Evolutionary conservation across 1,140 invertebrate species (phyloP).

Genomic region (Cotesia glomerata): DNA sequence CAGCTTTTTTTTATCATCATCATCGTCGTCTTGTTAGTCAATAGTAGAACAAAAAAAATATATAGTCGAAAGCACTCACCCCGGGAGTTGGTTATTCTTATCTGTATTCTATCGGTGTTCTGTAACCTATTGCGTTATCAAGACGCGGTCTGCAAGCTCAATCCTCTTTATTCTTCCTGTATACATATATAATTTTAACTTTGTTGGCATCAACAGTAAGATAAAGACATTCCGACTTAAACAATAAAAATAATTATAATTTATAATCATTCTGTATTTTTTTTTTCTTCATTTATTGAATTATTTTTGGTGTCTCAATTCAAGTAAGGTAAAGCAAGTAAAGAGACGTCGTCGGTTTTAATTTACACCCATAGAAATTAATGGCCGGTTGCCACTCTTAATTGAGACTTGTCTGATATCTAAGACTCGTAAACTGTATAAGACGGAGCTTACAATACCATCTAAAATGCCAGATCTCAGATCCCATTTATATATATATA

Average conservation of each 20-base stretch:
- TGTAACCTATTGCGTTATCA: constrained; percentile 61
- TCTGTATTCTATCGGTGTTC: constrained; percentile 57
- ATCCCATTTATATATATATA: too few relatives aligned
- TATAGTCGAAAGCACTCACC: constrained; percentile 21
- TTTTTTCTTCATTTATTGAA: background rate
- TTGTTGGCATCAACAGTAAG: too few relatives aligned
- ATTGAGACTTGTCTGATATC: constrained; percentile 43
- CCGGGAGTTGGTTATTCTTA: constrained; percentile 37
- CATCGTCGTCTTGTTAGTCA: background rate
- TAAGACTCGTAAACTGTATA: too few relatives aligned
- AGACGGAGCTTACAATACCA: background rate
- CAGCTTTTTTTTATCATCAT: background rate
- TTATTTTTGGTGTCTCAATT: background rate
- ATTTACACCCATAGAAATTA: constrained; percentile 50
- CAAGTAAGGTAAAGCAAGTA: background rate
- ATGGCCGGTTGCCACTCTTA: constrained; percentile 36
- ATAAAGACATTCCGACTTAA: background rate
- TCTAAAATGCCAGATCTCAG: background rate
- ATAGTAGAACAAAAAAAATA: background rate
- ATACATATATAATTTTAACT: constrained; percentile 11
- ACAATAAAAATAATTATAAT: too few relatives aligned
- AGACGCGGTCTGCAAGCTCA: constrained; percentile 55
- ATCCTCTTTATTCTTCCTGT: constrained; percentile 32
- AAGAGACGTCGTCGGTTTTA: constrained; percentile 49
- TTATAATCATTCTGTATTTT: constrained; percentile 4